Conservation (phyloP, 1,140 invertebrate genomes). For the Euwallacea fornicatus region DNA sequence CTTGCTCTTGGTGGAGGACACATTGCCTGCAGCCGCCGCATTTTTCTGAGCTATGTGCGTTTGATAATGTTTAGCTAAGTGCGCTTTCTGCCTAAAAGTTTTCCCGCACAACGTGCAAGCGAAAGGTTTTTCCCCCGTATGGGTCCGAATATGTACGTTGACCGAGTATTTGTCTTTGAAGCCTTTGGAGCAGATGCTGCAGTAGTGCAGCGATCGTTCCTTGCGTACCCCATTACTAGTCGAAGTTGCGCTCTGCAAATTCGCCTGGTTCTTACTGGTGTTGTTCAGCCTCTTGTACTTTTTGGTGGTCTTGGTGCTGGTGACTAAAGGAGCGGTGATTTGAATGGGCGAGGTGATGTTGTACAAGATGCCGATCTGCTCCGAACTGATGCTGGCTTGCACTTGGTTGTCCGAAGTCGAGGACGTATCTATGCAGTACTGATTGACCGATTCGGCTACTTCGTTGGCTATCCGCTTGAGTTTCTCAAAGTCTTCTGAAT, state of each 20-base stretch:
- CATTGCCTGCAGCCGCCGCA: conserved; percentile 49
- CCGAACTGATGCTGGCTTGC: conserved; percentile 56
- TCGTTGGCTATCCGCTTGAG: conserved; percentile 74
- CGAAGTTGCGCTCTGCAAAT: conserved; percentile 53
- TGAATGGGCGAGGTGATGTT: conserved; percentile 48
- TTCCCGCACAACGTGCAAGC: conserved; percentile 86
- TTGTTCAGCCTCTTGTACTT: conserved; percentile 58
- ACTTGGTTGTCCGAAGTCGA: conserved; percentile 54
- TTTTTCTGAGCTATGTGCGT: conserved; percentile 86
- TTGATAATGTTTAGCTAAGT: conserved; percentile 96
- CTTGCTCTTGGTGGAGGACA: conserved; percentile 48
- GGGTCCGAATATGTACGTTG: conserved; percentile 88
- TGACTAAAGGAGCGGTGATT: conserved; percentile 57
- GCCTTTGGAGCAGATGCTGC: conserved; percentile 88
- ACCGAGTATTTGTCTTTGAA: conserved; percentile 94
- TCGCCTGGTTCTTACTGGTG: conserved; percentile 48
- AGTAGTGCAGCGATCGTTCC: conserved; percentile 85
- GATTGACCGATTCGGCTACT: conserved; percentile 68
- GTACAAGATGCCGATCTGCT: conserved; percentile 52
- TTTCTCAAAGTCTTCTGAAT: conserved; percentile 73
- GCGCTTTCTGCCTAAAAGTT: conserved; percentile 93
- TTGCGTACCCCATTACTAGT: conserved; percentile 68
- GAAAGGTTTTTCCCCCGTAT: conserved; percentile 90
- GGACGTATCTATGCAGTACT: conserved; percentile 67
- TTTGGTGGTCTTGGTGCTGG: conserved; percentile 58